Evolutionary conservation across 2,888 invertebrate species (phyloP), one percentile per base, ranked within the genome.

Genomic region (Craniophora ligustri): DNA sequence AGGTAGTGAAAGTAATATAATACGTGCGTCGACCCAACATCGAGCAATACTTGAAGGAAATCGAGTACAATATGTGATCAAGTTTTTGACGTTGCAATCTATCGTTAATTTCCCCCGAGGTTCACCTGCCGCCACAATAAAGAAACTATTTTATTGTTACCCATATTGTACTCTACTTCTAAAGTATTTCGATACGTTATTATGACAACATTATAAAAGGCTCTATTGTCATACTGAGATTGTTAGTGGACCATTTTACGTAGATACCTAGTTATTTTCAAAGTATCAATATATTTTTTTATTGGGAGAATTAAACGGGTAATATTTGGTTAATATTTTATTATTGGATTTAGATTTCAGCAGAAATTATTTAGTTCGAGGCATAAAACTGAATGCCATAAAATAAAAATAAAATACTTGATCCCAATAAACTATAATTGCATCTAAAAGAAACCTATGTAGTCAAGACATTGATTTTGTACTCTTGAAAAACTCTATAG

Each of bases 61-160:
- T 77, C 78, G 80, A 82, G 77, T 80, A 88, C 87, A 87, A 88
- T 89, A 86, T 88, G 86, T 88, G 88, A 90, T 88, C 87, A 88
- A 88, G 78, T 87, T 87, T 88, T 88, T 89, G 89, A 91, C 85
- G 87, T 87, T 85, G 86, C 89, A 89, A 90, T 91, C 83, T 89
- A 85, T 85, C 81, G 84, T 84, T 91, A 91, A 92, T 92, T 92
- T 91, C 92, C 92, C 91, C 34, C 2, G 92, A 84, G 92, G 78
- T 72, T 82, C 75, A 88, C 89, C 88, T 88, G 84, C 82, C 79
- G 79, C 84, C 84, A 85, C 87, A 88, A 88, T 89, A 87, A 89
- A 90, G 88, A 87, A 89, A 88, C 87, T 88, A 85, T 85, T 87
- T 88, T 86, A 88, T 87, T 87, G 86, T 88, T 87, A 85, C 82